Evolutionary conservation across 92 coral and sea anemone species (phyloP).

Genomic region (Epizoanthus illoricatus): DNA sequence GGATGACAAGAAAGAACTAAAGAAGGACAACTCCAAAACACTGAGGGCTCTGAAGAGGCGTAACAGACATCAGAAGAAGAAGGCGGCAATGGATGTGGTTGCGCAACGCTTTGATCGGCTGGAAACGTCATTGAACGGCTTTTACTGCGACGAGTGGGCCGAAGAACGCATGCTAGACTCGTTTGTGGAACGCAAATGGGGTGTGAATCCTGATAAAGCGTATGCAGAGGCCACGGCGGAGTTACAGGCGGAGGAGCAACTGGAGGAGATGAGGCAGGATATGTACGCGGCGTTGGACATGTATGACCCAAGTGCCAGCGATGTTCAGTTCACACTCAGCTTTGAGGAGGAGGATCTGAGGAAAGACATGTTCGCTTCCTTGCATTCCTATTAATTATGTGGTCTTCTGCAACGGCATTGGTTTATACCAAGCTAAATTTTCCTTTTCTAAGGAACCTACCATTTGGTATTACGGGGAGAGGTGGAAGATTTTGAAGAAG

Average conservation of each 20-base stretch:
- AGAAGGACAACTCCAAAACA: constrained; percentile 51
- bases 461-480: too few species aligned
- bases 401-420: too few species aligned
- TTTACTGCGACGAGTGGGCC: constrained; percentile 85
- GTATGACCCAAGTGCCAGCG: constrained; percentile 60
- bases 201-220: constrained; percentile 66
- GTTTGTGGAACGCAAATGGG: constrained; percentile 83
- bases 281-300: constrained; percentile 84
- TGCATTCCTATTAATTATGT: not conserved
- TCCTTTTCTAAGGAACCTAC: too few species aligned
- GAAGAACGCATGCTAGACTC: constrained; percentile 86
- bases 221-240: constrained; percentile 71
- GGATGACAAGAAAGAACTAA: constrained; percentile 52
- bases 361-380: constrained; percentile 6
- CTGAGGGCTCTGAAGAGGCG: constrained; percentile 56
- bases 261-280: constrained; percentile 67
- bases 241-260: constrained; percentile 65
- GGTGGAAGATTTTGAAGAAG: too few species aligned
- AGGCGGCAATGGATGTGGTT: constrained; percentile 51
- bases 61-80: constrained; percentile 44
- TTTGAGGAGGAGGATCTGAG: constrained; percentile 54
- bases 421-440: too few species aligned
- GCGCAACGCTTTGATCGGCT: constrained; percentile 72
- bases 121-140: constrained; percentile 71
- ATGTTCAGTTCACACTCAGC: constrained; percentile 58